phyloP scores from a whole-genome alignment of 2,797 vertebrate species.

The Triplophysa bombifrons region DNA sequence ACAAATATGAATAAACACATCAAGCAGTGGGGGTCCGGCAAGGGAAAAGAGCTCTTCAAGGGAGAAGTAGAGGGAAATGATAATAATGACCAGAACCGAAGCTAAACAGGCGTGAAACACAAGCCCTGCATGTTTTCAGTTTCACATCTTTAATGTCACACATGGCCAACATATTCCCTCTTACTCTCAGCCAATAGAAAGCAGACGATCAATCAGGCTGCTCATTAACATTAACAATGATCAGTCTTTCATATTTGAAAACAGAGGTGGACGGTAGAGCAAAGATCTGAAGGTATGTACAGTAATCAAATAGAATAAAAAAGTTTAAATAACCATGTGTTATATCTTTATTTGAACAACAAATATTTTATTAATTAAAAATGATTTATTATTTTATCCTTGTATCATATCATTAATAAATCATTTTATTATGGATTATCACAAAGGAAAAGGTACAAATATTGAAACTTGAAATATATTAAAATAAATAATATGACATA shows the following conservation, averaged over 20 bases:
- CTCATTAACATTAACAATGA: neutral
- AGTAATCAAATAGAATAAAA: too few relatives aligned
- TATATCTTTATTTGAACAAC: too few relatives aligned
- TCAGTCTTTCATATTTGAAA: neutral
- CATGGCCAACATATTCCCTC: constrained; percentile 67
- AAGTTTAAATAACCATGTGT: too few relatives aligned
- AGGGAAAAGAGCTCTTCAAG: constrained; percentile 18
- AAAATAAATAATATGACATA: too few relatives aligned
- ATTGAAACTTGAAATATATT: too few relatives aligned
- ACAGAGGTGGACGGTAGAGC: too few relatives aligned
- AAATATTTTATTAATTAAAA: too few relatives aligned
- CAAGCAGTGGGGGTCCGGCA: constrained; percentile 45
- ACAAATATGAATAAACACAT: constrained; percentile 22
- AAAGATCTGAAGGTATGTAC: too few relatives aligned
- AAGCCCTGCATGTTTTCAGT: constrained; percentile 26
- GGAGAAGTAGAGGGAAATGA: constrained; percentile 34
- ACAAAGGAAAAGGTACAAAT: too few relatives aligned
- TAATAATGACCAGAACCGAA: constrained; percentile 70
- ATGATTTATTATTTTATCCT: too few relatives aligned
- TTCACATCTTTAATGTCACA: constrained; percentile 53
- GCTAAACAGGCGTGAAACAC: constrained; percentile 61
- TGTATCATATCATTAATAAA: too few relatives aligned
- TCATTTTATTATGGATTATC: too few relatives aligned
- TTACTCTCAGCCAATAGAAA: constrained; percentile 2
- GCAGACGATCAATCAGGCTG: neutral